These are phyloP conservation scores for Neosilurus mollespiculum DNA, from an alignment of 2,797 vertebrate species.

Conservation along the genomic window DNA sequence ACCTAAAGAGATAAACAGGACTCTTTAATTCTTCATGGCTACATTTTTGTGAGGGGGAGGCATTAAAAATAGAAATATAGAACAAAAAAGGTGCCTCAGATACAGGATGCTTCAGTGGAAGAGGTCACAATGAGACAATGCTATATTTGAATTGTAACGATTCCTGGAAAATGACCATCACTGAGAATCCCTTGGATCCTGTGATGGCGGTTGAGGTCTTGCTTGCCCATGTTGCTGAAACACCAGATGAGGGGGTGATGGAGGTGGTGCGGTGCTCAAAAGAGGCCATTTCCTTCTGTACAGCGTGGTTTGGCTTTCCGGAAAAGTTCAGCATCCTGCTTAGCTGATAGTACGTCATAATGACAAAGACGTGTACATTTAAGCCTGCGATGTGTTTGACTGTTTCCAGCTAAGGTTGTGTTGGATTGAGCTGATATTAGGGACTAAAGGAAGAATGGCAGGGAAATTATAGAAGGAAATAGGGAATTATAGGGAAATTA, in stretches of 20 bases:
- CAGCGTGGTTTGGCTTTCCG: constrained; percentile 49
- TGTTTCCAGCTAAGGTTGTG: background rate
- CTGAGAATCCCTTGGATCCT: constrained; percentile 13
- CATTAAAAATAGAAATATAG: constrained; percentile 1
- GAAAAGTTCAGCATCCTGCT: constrained; percentile 46
- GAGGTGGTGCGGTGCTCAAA: constrained; percentile 30
- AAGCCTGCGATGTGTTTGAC: background rate
- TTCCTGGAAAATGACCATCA: background rate
- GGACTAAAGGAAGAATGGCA: background rate
- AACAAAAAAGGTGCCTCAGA: constrained; percentile 23
- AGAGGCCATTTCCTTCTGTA: constrained; percentile 55
- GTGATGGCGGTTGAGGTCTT: background rate
- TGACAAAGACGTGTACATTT: background rate
- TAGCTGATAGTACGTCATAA: constrained; percentile 28
- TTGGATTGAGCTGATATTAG: background rate
- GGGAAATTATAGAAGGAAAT: no score
- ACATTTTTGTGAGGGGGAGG: background rate
- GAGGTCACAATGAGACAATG: constrained; percentile 20
- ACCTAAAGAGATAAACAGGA: constrained; percentile 9
- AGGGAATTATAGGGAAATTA: background rate
- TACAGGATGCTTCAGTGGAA: background rate
- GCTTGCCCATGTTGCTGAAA: background rate
- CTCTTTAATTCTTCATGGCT: background rate
- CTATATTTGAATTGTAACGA: background rate
- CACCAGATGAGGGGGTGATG: constrained; percentile 3